Base-by-base conservation (phyloP, 1,140 invertebrate species). In the Zaprionus lachaisei region DNA sequence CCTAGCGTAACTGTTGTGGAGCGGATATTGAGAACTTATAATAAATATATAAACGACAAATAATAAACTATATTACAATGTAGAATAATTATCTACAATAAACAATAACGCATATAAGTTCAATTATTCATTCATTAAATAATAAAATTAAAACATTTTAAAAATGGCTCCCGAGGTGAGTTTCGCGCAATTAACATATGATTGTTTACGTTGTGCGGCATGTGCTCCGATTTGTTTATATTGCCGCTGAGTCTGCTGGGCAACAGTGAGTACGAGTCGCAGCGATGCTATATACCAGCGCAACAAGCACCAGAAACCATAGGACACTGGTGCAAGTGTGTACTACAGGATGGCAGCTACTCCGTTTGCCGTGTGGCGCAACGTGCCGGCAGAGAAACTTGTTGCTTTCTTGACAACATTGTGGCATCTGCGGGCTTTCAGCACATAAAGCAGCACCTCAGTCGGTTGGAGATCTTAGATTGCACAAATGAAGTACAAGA, bases 381-480 rank as follows among this genome's bases (percentile, higher is more conserved):
- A 14, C 78, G 84, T n/a, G 44, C 37, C 1, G 74, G 68, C 12
- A 76, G 57, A 14, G 77, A 80, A 41, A 80, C 70, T 31, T 91
- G 86, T 78, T 80, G 81, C 70, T 79, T 92, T 47, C 15, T 89
- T 24, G 91, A 92, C 22, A 51, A 57, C n/a, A n/a, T 54, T 14
- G 91, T 92, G 3, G 54, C 71, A 1, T 81, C 85, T 5, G 7
- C 28, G 5, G n/a, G 26, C 5, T 77, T 76, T 1, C 7, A 28
- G 0, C 31, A 37, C 5, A 44, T 22, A 31, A 77, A 77, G 51
- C 47, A 85, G 54, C 56, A 51, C 0, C 12, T 89, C 7, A 31
- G 17, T 5, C 11, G 31, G 2, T 5, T 85, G 1, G 72, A 74
- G 17, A 47, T 69, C 1, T 15, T 89, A 1, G 34, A 28, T 0